Evolutionary conservation across 2,888 invertebrate genomes (phyloP), one percentile per base, ranked within the genome.

Genomic region (Aphodius sticticus): DNA sequence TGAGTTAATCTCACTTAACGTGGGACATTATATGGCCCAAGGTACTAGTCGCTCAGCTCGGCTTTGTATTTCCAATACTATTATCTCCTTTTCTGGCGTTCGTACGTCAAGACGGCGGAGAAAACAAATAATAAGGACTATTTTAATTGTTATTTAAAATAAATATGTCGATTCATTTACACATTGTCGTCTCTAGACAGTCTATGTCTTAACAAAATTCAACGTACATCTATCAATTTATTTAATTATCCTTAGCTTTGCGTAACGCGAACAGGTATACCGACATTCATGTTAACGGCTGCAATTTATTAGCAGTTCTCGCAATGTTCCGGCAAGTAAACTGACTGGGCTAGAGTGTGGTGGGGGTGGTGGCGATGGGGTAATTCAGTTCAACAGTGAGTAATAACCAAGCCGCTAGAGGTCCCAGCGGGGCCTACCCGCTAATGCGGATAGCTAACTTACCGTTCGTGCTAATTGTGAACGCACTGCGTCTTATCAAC

Each of bases 381-480:
- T 53, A 53, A 53, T 53, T 53, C 53, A 53, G 53, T 53, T 53
- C 9, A 53, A 5, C 53, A 53, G 53, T 53, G 53, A 53, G 53
- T 53, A 53, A 53, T 53, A 53, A 53, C 53, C 53, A 53, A 0
- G 53, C 53, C 53, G 53, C 53, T 53, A 53, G 53, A 53, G 53
- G 53, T 53, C 53, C 53, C 53, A 53, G 53, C 53, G 53, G 53
- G 53, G 6, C 12, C 9, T 53, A 53, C 12, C 12, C 53, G 53
- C 53, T 53, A 53, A 53, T 53, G 53, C 53, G 53, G 53, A 53
- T 53, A 53, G 53, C 53, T 53, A 53, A 53, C 53, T 53, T 53
- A 53, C 53, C 53, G 53, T 53, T 53, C 53, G 53, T 53, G 53
- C 53, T 53, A 53, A 53, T 53, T 53, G 53, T 53, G 12, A 53